A percentile compares a stretch with the other conserved stretches of the same genome.
These are phyloP conservation scores for Halichoeres trimaculatus DNA, from an alignment of 2,113 vertebrate genomes.

Conservation along the genomic window DNA sequence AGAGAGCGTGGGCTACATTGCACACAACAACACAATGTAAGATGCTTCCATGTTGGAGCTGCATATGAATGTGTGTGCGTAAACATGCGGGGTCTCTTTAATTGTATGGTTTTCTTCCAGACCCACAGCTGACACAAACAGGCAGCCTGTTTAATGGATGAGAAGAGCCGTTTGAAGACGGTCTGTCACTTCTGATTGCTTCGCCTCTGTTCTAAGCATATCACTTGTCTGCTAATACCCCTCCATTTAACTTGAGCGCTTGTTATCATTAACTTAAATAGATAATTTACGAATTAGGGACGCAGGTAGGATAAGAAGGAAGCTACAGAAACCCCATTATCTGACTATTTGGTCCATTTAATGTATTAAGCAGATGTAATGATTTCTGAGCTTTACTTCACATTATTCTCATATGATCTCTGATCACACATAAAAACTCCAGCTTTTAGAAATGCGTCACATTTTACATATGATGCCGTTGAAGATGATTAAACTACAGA, in stretches of 20 bases:
- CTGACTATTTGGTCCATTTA: conserved; percentile 27
- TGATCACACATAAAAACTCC: neutral
- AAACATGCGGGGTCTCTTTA: conserved; percentile 78
- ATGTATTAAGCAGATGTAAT: conserved; percentile 6
- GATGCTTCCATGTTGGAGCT: conserved; percentile 71
- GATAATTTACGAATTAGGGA: conserved; percentile 52
- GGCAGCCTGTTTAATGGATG: conserved; percentile 84
- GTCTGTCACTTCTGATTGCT: conserved; percentile 82
- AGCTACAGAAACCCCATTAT: conserved; percentile 18
- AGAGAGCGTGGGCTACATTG: conserved; percentile 59
- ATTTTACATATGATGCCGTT: conserved; percentile 7
- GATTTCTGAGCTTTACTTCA: neutral
- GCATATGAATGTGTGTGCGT: conserved; percentile 79
- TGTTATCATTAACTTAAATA: conserved; percentile 61
- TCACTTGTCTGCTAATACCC: conserved; percentile 74
- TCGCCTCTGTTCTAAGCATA: conserved; percentile 74
- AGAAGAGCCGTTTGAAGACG: conserved; percentile 77
- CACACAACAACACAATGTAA: conserved; percentile 70
- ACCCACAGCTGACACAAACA: conserved; percentile 81
- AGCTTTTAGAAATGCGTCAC: conserved; percentile 46
- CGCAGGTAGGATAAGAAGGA: conserved; percentile 12
- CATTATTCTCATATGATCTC: neutral
- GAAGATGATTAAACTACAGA: conserved; percentile 64
- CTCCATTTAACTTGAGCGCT: conserved; percentile 65
- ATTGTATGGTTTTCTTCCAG: conserved; percentile 83